These are phyloP conservation scores for Meteorus sp. DNA, from an alignment of 1,140 invertebrate species.

Conservation along the genomic window DNA sequence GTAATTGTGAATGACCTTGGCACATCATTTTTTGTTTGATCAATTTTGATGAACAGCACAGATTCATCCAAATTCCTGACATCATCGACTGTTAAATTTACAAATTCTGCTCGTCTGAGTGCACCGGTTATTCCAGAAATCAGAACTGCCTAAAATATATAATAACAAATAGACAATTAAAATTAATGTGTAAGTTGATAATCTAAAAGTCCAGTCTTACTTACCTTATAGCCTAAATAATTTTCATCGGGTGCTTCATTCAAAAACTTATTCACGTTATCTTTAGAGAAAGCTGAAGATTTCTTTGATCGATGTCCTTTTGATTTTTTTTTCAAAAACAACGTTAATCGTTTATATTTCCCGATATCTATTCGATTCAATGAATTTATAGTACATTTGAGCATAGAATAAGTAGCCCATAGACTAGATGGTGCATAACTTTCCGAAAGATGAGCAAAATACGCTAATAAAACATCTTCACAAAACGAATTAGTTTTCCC, in stretches of 20 bases:
- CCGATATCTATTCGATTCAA: neutral
- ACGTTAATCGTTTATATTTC: neutral
- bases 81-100: neutral
- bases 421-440: neutral
- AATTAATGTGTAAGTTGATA: neutral
- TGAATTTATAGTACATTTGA: neutral
- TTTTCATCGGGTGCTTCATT: no score
- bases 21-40: no score
- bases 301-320: conserved; percentile 17
- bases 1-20: conserved; percentile 5
- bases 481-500: no score
- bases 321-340: conserved; percentile 9
- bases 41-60: no score
- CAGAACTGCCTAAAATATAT: no score
- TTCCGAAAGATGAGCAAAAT: conserved; percentile 8
- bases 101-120: conserved; percentile 1
- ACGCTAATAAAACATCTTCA: neutral
- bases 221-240: conserved; percentile 13
- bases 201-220: neutral
- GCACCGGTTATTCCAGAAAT: no score
- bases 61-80: no score
- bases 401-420: conserved; percentile 1
- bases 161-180: neutral
- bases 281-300: no score
- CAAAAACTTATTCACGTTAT: no score